phyloP scores from a whole-genome alignment of 2,888 invertebrate species.

The Apeira syringaria region DNA sequence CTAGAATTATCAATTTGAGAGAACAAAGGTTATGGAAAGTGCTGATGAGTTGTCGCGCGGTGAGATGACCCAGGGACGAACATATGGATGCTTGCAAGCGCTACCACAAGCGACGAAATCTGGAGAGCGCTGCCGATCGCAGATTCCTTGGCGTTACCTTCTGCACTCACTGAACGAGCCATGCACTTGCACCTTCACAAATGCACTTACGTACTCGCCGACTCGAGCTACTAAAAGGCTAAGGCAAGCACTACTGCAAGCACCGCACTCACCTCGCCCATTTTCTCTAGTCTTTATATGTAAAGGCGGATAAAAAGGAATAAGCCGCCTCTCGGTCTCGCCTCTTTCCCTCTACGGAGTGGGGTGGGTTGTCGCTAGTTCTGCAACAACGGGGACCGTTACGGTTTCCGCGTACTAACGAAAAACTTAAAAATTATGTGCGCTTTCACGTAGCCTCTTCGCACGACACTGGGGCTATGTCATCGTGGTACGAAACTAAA shows the following conservation, averaged over 20 bases:
- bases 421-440: conserved; percentile 80
- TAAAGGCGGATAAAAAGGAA: conserved; percentile 77
- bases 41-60: conserved; percentile 45
- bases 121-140: conserved; percentile 32
- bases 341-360: conserved; percentile 75
- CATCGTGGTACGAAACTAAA: conserved; percentile 80
- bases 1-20: conserved; percentile 14
- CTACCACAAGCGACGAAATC: conserved; percentile 49
- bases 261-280: conserved; percentile 83
- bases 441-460: conserved; percentile 74
- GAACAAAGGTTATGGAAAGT: conserved; percentile 37
- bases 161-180: conserved; percentile 64
- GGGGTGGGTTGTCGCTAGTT: conserved; percentile 79
- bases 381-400: conserved; percentile 81
- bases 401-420: conserved; percentile 75
- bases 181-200: conserved; percentile 73
- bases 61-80: conserved; percentile 42
- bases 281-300: conserved; percentile 79
- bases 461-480: conserved; percentile 81
- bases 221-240: conserved; percentile 60
- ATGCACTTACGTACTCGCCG: conserved; percentile 66
- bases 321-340: conserved; percentile 77
- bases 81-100: conserved; percentile 47
- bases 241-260: conserved; percentile 76
- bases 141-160: conserved; percentile 43